Percentiles rank a stretch among this genome's conserved stretches.
These are phyloP conservation scores for Epinotia bilunana DNA, from an alignment of 2,888 invertebrate species.

Conservation along the genomic window DNA sequence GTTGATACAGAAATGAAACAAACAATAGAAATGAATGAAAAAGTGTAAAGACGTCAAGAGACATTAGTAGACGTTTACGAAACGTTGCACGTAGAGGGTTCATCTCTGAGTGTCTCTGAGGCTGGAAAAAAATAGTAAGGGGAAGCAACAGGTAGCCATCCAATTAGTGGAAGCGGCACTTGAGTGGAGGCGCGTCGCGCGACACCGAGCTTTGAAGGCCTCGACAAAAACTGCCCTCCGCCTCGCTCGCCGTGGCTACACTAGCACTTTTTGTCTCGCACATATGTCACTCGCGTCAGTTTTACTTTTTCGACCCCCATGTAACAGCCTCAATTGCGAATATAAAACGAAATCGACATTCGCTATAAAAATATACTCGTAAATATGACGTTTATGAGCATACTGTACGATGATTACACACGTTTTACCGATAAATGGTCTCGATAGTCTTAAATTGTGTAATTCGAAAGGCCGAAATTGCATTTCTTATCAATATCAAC, in stretches of 20 bases:
- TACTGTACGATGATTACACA: constrained; percentile 31
- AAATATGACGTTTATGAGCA: constrained; percentile 34
- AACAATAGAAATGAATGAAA: constrained; percentile 43
- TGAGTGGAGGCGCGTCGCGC: constrained; percentile 74
- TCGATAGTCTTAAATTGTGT: constrained; percentile 45
- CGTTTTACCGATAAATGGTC: constrained; percentile 30
- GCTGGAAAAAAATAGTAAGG: constrained; percentile 72
- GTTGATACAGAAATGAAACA: constrained; percentile 42
- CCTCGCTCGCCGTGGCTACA: constrained; percentile 73
- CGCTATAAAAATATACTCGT: constrained; percentile 17
- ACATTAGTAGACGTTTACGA: constrained; percentile 65
- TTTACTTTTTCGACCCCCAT: constrained; percentile 71
- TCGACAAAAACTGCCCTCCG: constrained; percentile 75
- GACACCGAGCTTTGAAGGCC: constrained; percentile 77
- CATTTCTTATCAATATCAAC: constrained; percentile 63
- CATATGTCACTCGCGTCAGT: constrained; percentile 72
- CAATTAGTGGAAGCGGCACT: constrained; percentile 79
- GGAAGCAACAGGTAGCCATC: constrained; percentile 82
- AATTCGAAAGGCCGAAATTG: constrained; percentile 56
- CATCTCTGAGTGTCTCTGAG: constrained; percentile 65
- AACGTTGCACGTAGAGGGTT: constrained; percentile 72
- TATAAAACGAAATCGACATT: constrained; percentile 30
- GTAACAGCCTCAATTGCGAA: constrained; percentile 53
- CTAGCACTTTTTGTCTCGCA: constrained; percentile 71
- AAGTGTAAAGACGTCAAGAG: constrained; percentile 47